Evolutionary conservation across 2,888 invertebrate species (phyloP), one percentile per base, ranked within the genome.

Genomic region (Bedellia somnulentella): DNA sequence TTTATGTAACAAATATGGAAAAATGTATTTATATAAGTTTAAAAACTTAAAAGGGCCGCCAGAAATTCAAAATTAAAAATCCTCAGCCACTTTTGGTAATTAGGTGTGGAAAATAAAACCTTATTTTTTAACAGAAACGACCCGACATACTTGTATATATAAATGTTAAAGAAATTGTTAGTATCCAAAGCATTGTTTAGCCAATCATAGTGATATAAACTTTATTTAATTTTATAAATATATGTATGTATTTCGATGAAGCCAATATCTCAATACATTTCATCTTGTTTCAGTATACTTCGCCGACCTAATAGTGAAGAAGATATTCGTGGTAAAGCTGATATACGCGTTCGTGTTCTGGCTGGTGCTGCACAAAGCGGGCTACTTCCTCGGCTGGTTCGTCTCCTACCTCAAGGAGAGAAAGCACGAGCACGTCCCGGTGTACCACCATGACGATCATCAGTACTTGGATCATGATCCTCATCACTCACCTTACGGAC

Each of bases 361-460:
- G 62, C 36, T 66, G 13, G 48, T 75, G 0, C 47, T 73, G 2
- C 71, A 73, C 49, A 73, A 75, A 35, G 73, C 73, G 1, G 71
- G 73, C 25, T 75, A 71, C 49, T 63, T 75, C 51, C 51, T 75
- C 18, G 41, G 52, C 39, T 75, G 73, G 73, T 68, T 73, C 43
- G 49, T 60, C 30, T 51, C 51, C 41, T 70, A 61, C 43, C 67
- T 68, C 32, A 52, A 63, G 50, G 68, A 70, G 35, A 47, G 54
- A 0, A 43, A 54, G 1, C 40, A 55, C 10, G 44, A 47, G 1
- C 47, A 57, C 13, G 41, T 52, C 23, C 45, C 47, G 8, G 41
- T 46, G 5, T 45, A 48, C 17, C 43, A 38, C 10, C 35, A 41
- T 11, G 38, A 40, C 4, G 39, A 42, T n/a, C 38, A 48, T 12